These are phyloP conservation scores for Phycodurus eques DNA, from an alignment of 2,113 vertebrate species.

Conservation along the genomic window DNA sequence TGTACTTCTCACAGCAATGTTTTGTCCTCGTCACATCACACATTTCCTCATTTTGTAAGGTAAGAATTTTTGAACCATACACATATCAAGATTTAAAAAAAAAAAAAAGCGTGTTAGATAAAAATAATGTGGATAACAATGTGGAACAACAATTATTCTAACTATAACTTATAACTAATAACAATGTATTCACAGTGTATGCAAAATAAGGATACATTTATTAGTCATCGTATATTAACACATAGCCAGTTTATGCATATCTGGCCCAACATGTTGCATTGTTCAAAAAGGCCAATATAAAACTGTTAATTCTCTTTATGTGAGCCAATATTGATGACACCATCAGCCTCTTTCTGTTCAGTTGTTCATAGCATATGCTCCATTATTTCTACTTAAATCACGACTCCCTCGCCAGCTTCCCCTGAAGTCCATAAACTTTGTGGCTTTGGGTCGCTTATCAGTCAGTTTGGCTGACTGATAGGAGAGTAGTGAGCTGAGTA, in stretches of 20 bases:
- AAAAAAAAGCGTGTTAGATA: no score
- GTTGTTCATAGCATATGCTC: slow-evolving; percentile 16
- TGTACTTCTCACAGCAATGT: no score
- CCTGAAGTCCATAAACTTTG: slow-evolving; percentile 22
- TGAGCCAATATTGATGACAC: slow-evolving; percentile 17
- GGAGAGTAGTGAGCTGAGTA: no score
- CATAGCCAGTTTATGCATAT: background rate
- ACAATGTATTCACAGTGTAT: background rate
- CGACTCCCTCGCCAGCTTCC: background rate
- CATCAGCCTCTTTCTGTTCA: slow-evolving; percentile 16
- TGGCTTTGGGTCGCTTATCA: background rate
- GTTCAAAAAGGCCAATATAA: slow-evolving; percentile 2
- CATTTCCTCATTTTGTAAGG: no score
- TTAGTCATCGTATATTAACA: background rate
- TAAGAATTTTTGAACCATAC: no score
- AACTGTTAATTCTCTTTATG: slow-evolving; percentile 8
- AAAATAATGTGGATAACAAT: no score
- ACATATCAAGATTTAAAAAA: no score
- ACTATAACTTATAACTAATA: background rate
- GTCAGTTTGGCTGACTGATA: background rate
- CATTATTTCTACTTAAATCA: slow-evolving; percentile 7
- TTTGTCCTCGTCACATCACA: no score
- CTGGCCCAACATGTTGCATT: background rate
- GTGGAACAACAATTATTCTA: background rate
- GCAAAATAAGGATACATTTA: background rate